Conservation (phyloP, 1,140 invertebrate genomes). For the Ectropis grisescens region DNA sequence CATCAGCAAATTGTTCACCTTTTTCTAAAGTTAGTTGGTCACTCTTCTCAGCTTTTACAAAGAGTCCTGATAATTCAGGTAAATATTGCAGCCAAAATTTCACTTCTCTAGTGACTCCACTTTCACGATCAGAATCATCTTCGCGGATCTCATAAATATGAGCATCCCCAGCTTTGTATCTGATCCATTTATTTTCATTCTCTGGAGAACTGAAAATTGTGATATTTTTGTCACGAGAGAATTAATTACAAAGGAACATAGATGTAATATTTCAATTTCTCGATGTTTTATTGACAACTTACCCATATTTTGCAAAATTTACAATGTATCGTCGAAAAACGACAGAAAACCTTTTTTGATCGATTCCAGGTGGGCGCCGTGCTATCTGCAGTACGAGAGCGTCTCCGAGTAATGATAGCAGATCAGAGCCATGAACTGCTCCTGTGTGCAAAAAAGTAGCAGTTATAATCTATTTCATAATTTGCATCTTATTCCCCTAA, state of each 20-base stretch:
- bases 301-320: slow-evolving; percentile 76
- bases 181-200: slow-evolving; percentile 70
- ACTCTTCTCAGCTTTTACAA: too few relatives aligned
- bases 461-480: too few relatives aligned
- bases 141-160: slow-evolving; percentile 41
- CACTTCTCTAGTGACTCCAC: slow-evolving; percentile 24
- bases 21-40: too few relatives aligned
- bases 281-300: too few relatives aligned
- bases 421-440: slow-evolving; percentile 74
- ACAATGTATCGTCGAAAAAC: slow-evolving; percentile 71
- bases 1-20: too few relatives aligned
- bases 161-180: slow-evolving; percentile 66
- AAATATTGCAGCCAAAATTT: slow-evolving; percentile 59
- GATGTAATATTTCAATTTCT: too few relatives aligned
- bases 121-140: slow-evolving; percentile 7
- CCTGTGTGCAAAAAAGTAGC: slow-evolving; percentile 52
- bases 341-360: slow-evolving; percentile 72
- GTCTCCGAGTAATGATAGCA: slow-evolving; percentile 76
- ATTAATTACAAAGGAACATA: too few relatives aligned
- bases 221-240: too few relatives aligned
- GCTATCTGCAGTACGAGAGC: slow-evolving; percentile 73
- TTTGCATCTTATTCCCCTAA: too few relatives aligned
- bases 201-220: slow-evolving; percentile 69
- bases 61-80: slow-evolving; percentile 34
- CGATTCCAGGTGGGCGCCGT: slow-evolving; percentile 66